Base-by-base conservation (phyloP, 2,113 vertebrate species). In the Syngnathoides biaculeatus region DNA sequence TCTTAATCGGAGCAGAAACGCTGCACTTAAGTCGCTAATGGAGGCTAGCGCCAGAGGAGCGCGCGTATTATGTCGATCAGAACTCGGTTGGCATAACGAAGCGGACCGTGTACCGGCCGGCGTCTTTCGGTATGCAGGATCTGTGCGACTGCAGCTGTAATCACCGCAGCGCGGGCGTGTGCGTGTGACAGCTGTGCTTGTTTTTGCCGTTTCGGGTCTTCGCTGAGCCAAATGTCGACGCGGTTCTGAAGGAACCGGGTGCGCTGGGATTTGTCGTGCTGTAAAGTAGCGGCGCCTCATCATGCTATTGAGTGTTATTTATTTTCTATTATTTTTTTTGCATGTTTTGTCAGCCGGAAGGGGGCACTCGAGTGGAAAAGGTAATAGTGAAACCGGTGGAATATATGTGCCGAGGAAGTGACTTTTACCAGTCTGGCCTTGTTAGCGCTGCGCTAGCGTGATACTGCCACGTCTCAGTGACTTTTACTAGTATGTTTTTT, bases 101-200 rank as follows among this genome's bases (percentile, higher is more conserved):
- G 38, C 71, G 48, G 57, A 47, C 60, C 26, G 19, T 3, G 67
- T 39, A 42, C 63, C 67, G 71, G 55, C 8, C 65, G 53, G 72
- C 48, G 66, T 63, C 64, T 63, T 43, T 65, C 58, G 71, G 75
- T 17, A 15, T 71, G 52, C 47, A 58, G 45, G 64, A 69, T 77
- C 78, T 65, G 69, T 57, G 62, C 4, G 7, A 15, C 53, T n/a
- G 64, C 68, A 73, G 69, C 72, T 64, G 71, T 67, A 71, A 64
- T 56, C 26, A 24, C 68, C 40, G 67, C 61, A 59, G 56, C 30
- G 61, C 58, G 58, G 53, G 43, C 8, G 35, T 43, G 69, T 3
- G 69, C 2, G 48, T 9, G 69, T 10, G 55, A 70, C 65, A 81
- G 74, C 73, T 82, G 73, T 30, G 73, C 65, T 72, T 9, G 19